Conservation (phyloP, 2,888 invertebrate species). For the Limulus polyphemus region DNA sequence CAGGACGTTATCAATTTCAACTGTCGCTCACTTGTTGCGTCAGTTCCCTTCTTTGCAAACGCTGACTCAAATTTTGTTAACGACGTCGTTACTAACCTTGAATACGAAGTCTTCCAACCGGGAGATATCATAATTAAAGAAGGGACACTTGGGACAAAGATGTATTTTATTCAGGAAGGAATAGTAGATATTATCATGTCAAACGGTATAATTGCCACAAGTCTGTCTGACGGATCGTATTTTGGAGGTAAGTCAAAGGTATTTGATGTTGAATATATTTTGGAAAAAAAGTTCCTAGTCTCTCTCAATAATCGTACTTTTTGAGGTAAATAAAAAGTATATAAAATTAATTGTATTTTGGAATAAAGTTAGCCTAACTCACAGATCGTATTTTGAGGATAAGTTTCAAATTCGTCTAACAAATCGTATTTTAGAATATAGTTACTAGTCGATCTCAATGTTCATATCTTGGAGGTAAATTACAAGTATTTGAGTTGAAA, state of each 20-base stretch:
- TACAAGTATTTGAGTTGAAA: too few species aligned
- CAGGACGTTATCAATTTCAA: conserved; percentile 96
- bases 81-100: conserved; percentile 92
- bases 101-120: conserved; percentile 99
- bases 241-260: conserved; percentile 52
- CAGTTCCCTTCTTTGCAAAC: conserved; percentile 96
- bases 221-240: conserved; percentile 92
- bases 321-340: too few species aligned
- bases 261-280: too few species aligned
- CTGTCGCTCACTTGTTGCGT: conserved; percentile 92
- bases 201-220: conserved; percentile 92
- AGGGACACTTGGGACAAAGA: conserved; percentile 95
- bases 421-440: too few species aligned
- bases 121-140: conserved; percentile 97
- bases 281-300: too few species aligned
- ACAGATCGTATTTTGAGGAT: too few species aligned
- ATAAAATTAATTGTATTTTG: too few species aligned
- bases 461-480: too few species aligned
- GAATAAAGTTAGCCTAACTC: too few species aligned
- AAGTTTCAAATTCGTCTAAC: too few species aligned
- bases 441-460: too few species aligned
- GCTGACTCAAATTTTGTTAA: conserved; percentile 97
- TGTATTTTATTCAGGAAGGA: conserved; percentile 99
- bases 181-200: conserved; percentile 96
- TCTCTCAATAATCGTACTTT: too few species aligned